phyloP scores from a whole-genome alignment of 2,113 vertebrate genomes.

The Tiliqua scincoides region DNA sequence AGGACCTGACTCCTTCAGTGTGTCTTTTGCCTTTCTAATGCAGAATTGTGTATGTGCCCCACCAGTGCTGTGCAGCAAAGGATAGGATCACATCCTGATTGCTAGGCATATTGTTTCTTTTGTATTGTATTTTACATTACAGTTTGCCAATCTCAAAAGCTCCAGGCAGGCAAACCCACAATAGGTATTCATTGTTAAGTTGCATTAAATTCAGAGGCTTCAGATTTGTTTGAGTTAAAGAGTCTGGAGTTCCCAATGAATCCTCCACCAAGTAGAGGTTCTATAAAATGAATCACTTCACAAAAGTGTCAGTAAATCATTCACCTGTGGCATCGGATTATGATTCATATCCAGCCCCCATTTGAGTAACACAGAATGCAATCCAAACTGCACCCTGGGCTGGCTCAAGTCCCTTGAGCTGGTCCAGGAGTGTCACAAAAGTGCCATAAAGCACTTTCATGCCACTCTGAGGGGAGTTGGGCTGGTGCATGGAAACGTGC shows the following conservation, averaged over 20 bases:
- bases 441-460: too few relatives aligned
- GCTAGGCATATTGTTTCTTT: not conserved
- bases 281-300: not conserved
- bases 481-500: too few relatives aligned
- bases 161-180: not conserved
- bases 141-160: not conserved
- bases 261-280: not conserved
- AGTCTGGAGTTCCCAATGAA: not conserved
- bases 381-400: too few relatives aligned
- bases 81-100: not conserved
- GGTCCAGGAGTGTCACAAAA: too few relatives aligned
- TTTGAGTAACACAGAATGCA: not conserved
- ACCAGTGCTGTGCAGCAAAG: not conserved
- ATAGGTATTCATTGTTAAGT: not conserved
- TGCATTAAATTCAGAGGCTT: not conserved
- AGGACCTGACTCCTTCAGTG: not conserved
- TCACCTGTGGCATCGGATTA: not conserved
- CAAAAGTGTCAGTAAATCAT: not conserved
- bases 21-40: not conserved
- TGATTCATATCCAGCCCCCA: not conserved
- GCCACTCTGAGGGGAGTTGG: too few relatives aligned
- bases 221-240: not conserved
- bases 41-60: not conserved
- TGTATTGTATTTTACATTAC: too few relatives aligned
- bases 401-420: too few relatives aligned